These are phyloP conservation scores for Rhopalosiphum padi DNA, from an alignment of 1,140 invertebrate species.

Conservation along the genomic window DNA sequence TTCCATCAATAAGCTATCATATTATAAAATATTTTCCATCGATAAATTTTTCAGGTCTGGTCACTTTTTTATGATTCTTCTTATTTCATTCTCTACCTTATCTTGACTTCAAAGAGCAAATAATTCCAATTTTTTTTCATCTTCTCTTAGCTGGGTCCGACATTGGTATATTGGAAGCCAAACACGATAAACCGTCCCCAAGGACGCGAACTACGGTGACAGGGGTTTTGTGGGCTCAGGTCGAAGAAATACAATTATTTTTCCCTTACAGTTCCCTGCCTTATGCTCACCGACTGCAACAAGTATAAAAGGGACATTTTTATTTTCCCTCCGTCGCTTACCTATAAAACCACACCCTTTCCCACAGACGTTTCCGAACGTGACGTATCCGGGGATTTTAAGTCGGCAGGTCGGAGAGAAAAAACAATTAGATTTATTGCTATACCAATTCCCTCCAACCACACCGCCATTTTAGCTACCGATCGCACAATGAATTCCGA, in stretches of 20 bases:
- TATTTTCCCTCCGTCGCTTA: constrained; percentile 38
- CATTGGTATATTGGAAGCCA: constrained; percentile 35
- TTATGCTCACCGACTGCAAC: constrained; percentile 40
- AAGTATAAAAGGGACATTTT: constrained; percentile 56
- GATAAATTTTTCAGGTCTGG: background rate
- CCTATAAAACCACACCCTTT: constrained; percentile 18
- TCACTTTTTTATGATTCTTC: background rate
- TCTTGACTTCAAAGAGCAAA: constrained; percentile 22
- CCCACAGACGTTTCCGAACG: constrained; percentile 43
- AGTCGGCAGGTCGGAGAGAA: constrained; percentile 33
- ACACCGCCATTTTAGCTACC: constrained; percentile 34
- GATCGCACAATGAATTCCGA: constrained; percentile 42
- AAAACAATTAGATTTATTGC: constrained; percentile 58
- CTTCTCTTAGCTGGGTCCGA: background rate
- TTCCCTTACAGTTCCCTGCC: background rate
- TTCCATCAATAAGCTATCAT: background rate
- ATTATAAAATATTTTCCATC: background rate
- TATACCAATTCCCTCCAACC: constrained; percentile 38
- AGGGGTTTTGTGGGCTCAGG: constrained; percentile 45
- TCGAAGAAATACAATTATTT: constrained; percentile 58
- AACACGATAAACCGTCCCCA: constrained; percentile 53
- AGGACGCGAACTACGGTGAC: constrained; percentile 46
- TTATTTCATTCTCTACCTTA: background rate
- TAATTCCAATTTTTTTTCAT: constrained; percentile 20
- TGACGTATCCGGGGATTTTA: constrained; percentile 43